These are phyloP conservation scores for Tragelaphus buxtoni DNA, from an alignment of 2,113 vertebrate genomes.

Conservation along the genomic window DNA sequence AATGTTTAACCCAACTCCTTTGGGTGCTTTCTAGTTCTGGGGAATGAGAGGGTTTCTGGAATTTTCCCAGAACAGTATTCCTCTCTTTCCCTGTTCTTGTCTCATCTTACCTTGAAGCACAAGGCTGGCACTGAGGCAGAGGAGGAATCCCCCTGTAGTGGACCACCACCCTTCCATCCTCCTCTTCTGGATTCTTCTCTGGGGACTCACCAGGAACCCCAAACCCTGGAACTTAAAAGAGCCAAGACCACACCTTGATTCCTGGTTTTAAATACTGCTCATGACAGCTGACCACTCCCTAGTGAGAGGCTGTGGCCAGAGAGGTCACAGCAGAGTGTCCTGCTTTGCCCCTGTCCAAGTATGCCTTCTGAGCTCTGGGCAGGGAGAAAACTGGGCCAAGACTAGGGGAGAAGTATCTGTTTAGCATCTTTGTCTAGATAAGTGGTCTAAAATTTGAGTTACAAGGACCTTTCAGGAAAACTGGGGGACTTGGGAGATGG, in stretches of 20 bases:
- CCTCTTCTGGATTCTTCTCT: neutral
- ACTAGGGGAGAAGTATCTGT: neutral
- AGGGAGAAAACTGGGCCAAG: neutral
- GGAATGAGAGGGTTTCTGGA: neutral
- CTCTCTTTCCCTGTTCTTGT: neutral
- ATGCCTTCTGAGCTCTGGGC: neutral
- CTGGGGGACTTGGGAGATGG: neutral
- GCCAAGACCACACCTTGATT: slow-evolving; percentile 6
- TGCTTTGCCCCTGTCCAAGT: neutral
- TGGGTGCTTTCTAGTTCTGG: neutral
- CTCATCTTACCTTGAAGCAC: slow-evolving; percentile 23
- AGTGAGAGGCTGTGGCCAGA: neutral
- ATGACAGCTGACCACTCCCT: neutral
- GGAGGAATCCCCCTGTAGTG: neutral
- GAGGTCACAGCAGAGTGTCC: neutral
- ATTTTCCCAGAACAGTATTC: neutral
- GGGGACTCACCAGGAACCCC: neutral
- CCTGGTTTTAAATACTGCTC: slow-evolving; percentile 34
- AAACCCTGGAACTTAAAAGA: slow-evolving; percentile 28
- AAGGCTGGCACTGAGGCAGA: neutral
- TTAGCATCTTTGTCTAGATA: neutral
- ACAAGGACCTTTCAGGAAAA: neutral
- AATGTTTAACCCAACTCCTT: neutral
- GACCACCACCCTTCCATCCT: neutral
- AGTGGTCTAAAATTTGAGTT: neutral